Evolutionary conservation across 2,888 invertebrate genomes (phyloP).

Genomic region (Linyphia triangularis): DNA sequence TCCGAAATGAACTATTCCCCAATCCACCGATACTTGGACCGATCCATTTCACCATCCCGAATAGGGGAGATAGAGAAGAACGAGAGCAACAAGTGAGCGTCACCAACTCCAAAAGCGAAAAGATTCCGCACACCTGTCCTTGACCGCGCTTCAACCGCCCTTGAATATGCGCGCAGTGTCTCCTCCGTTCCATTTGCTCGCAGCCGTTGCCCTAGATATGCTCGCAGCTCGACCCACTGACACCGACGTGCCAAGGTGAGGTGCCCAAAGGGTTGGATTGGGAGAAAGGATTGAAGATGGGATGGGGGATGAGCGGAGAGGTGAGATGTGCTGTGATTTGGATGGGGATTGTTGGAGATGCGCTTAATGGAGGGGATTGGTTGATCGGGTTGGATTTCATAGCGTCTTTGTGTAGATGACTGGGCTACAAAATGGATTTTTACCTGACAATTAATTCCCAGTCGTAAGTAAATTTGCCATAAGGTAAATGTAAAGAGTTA

Average conservation of each 20-base stretch:
- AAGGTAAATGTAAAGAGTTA: too few species aligned
- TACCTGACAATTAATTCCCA: too few species aligned
- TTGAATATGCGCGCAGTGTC: constrained; percentile 41
- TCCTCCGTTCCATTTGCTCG: constrained; percentile 37
- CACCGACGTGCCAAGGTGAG: constrained; percentile 37
- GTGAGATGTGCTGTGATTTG: neutral
- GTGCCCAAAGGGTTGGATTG: neutral
- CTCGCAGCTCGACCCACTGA: constrained; percentile 58
- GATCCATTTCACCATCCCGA: too few species aligned
- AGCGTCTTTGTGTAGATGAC: too few species aligned
- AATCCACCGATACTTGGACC: too few species aligned
- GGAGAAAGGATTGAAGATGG: neutral
- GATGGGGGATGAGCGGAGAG: neutral
- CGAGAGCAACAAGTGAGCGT: too few species aligned
- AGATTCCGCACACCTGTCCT: constrained; percentile 39
- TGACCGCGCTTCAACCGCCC: constrained; percentile 64
- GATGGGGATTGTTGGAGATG: constrained; percentile 11
- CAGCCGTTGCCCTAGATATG: constrained; percentile 67
- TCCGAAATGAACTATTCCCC: too few species aligned
- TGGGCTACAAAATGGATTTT: too few species aligned
- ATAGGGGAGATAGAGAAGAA: too few species aligned
- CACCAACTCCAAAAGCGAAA: too few species aligned
- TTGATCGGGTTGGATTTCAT: neutral
- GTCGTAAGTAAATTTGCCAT: too few species aligned
- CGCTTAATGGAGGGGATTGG: neutral